These are phyloP conservation scores for Elephas maximus DNA, from an alignment of 2,113 vertebrate species.

Conservation along the genomic window DNA sequence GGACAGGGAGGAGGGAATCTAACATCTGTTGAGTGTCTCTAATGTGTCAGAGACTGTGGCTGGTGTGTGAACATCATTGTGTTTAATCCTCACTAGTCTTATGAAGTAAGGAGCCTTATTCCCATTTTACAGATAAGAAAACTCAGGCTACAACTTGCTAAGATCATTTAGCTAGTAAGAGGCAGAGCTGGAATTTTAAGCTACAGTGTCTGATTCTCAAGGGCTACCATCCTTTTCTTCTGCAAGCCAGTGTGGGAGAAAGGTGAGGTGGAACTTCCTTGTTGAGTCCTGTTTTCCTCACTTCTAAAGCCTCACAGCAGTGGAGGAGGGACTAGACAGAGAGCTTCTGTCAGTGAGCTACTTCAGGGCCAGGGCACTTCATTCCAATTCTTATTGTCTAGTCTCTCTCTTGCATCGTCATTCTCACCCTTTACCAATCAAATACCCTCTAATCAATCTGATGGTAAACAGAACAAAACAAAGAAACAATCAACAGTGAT, in stretches of 20 bases:
- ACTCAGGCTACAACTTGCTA: neutral
- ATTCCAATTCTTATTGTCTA: neutral
- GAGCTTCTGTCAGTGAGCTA: neutral
- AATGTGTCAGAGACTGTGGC: neutral
- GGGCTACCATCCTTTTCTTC: neutral
- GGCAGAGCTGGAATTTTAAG: conserved; percentile 23
- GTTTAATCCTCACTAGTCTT: neutral
- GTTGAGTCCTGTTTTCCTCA: neutral
- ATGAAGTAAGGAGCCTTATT: neutral
- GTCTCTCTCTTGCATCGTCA: neutral
- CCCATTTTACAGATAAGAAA: neutral
- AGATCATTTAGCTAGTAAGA: neutral
- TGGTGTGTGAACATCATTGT: fast-evolving
- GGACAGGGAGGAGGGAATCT: neutral
- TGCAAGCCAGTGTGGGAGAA: neutral
- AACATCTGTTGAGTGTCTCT: neutral
- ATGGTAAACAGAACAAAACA: neutral
- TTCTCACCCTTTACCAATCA: neutral
- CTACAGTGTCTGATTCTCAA: neutral
- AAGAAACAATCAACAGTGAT: neutral
- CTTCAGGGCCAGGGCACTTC: neutral
- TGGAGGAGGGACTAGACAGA: neutral
- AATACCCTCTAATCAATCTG: neutral
- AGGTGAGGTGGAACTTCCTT: neutral
- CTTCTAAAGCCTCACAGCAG: neutral